Conservation (phyloP, 92 coral and sea anemone species). For the Parazoanthus atlanticus region DNA sequence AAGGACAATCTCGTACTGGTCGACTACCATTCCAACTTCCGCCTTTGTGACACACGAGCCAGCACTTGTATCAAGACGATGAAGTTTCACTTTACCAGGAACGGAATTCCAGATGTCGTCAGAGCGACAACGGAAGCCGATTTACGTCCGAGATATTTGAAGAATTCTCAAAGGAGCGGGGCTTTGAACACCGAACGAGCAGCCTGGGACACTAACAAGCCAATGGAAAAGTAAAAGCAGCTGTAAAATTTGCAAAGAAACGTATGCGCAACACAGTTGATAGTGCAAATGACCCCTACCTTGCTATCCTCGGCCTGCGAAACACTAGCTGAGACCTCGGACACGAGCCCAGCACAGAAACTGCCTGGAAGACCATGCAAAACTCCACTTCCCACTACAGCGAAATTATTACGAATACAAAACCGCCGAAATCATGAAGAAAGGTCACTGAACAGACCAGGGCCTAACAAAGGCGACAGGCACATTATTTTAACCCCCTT, state of each 20-base stretch:
- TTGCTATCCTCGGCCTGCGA: slow-evolving; percentile 21
- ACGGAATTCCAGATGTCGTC: slow-evolving; percentile 65
- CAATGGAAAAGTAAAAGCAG: slow-evolving; percentile 59
- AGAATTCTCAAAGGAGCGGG: slow-evolving; percentile 55
- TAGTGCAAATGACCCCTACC: slow-evolving; percentile 48
- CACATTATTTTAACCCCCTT: slow-evolving; percentile 27
- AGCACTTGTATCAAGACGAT: slow-evolving; percentile 57
- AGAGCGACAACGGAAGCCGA: slow-evolving; percentile 58
- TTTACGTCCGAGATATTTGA: slow-evolving; percentile 53
- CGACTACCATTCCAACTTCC: slow-evolving; percentile 67
- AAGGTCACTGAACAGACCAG: not conserved
- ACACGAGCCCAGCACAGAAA: slow-evolving; percentile 35
- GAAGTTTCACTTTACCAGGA: slow-evolving; percentile 64
- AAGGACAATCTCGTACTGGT: slow-evolving; percentile 62
- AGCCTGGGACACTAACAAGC: slow-evolving; percentile 69
- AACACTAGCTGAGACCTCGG: slow-evolving; percentile 34
- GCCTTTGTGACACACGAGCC: slow-evolving; percentile 54
- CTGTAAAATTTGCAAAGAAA: slow-evolving; percentile 58
- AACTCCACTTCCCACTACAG: slow-evolving; percentile 25
- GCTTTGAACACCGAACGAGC: slow-evolving; percentile 58
- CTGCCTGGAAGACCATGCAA: slow-evolving; percentile 24
- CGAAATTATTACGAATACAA: slow-evolving; percentile 7
- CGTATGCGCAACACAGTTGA: slow-evolving; percentile 56
- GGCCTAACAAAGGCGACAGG: slow-evolving; percentile 27
- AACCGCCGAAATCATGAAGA: not conserved